A percentile compares a stretch with the other conserved stretches of the same genome.
These are phyloP conservation scores for Oophaga pumilio DNA, from an alignment of 2,113 vertebrate species.

Conservation along the genomic window DNA sequence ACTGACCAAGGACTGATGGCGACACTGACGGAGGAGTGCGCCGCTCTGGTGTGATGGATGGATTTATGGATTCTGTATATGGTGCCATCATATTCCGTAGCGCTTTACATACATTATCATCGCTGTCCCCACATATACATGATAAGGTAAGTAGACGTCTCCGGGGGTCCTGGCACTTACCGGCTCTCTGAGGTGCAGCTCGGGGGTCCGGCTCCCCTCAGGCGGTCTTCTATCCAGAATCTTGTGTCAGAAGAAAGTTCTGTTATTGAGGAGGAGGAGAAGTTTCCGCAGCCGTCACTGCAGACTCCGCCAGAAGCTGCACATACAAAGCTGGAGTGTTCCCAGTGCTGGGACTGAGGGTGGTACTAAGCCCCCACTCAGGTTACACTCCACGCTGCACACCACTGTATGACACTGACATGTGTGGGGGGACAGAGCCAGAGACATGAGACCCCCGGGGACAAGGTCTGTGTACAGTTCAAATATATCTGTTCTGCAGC, in stretches of 20 bases:
- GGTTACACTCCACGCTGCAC: conserved; percentile 28
- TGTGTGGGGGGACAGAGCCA: neutral
- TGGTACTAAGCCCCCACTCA: conserved; percentile 28
- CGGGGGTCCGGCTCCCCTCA: neutral
- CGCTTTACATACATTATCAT: no score
- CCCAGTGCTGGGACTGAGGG: conserved; percentile 15
- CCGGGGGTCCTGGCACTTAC: neutral
- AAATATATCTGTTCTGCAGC: no score
- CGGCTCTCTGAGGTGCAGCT: neutral
- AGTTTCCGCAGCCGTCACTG: neutral
- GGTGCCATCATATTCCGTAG: no score
- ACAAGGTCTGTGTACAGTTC: no score
- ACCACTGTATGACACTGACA: neutral
- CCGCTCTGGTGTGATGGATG: no score
- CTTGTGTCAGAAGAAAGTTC: conserved; percentile 13
- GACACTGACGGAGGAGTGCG: no score
- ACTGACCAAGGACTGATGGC: no score
- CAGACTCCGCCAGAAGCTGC: conserved; percentile 16
- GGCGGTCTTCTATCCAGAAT: neutral
- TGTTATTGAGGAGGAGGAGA: conserved; percentile 7
- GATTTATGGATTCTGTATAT: no score
- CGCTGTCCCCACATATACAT: no score
- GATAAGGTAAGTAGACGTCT: neutral
- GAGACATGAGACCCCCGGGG: no score
- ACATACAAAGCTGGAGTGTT: conserved; percentile 42